Conservation (phyloP, 1,140 invertebrate genomes). For the Drosophila triauraria region DNA sequence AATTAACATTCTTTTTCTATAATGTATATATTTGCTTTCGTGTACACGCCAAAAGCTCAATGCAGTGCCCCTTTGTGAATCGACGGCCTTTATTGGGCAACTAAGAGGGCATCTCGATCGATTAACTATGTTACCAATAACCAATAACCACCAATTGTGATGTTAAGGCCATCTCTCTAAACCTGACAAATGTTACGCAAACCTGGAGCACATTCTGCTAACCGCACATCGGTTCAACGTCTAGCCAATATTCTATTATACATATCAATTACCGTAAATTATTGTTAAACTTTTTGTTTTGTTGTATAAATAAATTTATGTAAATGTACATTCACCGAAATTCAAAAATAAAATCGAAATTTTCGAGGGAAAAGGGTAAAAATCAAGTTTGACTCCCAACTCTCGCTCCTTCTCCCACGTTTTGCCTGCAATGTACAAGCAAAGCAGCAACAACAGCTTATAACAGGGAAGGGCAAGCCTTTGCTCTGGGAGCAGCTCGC, state of each 20-base stretch:
- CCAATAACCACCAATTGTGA: constrained; percentile 64
- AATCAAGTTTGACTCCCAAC: too few species aligned
- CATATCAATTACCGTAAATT: constrained; percentile 28
- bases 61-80: constrained; percentile 54
- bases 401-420: too few species aligned
- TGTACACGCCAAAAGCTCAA: constrained; percentile 53
- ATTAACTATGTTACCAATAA: constrained; percentile 25
- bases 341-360: background rate
- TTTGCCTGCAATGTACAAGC: too few species aligned
- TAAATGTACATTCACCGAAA: constrained; percentile 41
- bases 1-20: constrained; percentile 49
- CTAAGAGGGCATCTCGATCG: constrained; percentile 29
- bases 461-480: too few species aligned
- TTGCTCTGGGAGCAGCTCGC: too few species aligned
- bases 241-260: constrained; percentile 44
- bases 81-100: constrained; percentile 76
- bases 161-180: constrained; percentile 52
- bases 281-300: constrained; percentile 27
- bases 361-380: background rate
- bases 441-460: too few species aligned
- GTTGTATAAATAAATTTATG: constrained; percentile 25
- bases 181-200: constrained; percentile 36
- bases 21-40: constrained; percentile 40
- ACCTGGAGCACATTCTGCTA: constrained; percentile 61
- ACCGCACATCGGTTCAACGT: constrained; percentile 26